Evolutionary conservation across 1,140 invertebrate genomes (phyloP), one percentile per base, ranked within the genome.

Genomic region (Drosophila nigrodunni): DNA sequence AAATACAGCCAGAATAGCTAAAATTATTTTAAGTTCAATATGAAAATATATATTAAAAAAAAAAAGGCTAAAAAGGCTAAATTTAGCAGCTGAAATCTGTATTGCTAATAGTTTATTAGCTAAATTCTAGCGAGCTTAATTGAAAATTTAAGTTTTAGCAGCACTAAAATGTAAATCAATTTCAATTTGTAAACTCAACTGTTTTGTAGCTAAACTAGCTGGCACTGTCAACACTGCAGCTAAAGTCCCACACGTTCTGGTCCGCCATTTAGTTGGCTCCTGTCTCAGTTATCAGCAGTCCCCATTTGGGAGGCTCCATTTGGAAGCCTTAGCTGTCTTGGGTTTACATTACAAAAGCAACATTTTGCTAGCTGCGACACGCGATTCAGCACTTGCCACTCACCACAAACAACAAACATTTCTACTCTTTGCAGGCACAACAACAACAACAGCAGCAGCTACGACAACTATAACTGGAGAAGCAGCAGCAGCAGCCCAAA

Each of bases 341-440:
- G 74, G 82, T 83, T 87, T 87, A 80, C 80, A 88, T 70, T 83
- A 74, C 77, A 88, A 87, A 88, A 77, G 80, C 83, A 87, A 87
- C 83, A 82, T 87, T 87, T 83, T 78, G 70, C 73, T 82, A 82
- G 80, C 72, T 88, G 70, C 83, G 80, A 88, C 83, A 87, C 83
- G 61, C 62, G 52, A 76, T 46, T 75, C 66, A 50, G 55, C 59
- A 67, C 72, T 74, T 69, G 79, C 79, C 83, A 88, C 85, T 89
- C 72, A 69, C 65, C 74, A 80, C 74, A 75, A 74, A 71, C 65
- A 57, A 59, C 72, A 64, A 55, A 59, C 77, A 80, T 85, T 73
- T 87, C 73, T 83, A 57, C 79, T 60, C 41, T 77, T 87, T 78
- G 60, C 86, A 89, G 83, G 80, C 69, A 67, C 73, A 50, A 44